A percentile compares a stretch with the other conserved stretches of the same genome.
Evolutionary conservation across 2,113 vertebrate genomes (phyloP).

Genomic region (Carassius gibelio): DNA sequence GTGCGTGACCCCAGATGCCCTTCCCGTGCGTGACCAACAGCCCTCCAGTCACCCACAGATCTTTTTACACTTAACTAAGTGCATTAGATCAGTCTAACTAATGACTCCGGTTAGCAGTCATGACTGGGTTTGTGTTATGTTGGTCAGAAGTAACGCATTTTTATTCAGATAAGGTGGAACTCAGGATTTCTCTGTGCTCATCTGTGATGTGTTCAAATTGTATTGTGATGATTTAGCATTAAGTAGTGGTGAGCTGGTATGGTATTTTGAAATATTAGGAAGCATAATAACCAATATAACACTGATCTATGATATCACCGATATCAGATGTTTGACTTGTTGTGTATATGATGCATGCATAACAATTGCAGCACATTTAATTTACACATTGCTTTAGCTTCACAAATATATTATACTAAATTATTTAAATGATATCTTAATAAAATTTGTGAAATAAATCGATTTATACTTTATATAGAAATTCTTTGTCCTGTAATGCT

Average conservation of each 20-base stretch:
- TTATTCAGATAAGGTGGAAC: not conserved
- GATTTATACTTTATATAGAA: not conserved
- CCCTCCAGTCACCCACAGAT: conserved; percentile 5
- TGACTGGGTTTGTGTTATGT: not conserved
- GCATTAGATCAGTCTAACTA: conserved; percentile 1
- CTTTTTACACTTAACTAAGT: not conserved
- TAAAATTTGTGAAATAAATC: too few relatives aligned
- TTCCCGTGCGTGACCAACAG: not conserved
- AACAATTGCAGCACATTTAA: too few relatives aligned
- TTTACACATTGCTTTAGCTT: too few relatives aligned
- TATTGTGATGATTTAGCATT: not conserved
- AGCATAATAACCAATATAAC: not conserved
- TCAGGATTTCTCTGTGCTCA: not conserved
- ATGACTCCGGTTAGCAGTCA: not conserved
- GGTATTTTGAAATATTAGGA: not conserved
- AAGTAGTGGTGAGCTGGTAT: not conserved
- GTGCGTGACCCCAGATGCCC: not conserved
- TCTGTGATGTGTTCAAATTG: not conserved
- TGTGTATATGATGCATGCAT: not conserved
- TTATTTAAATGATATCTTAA: too few relatives aligned
- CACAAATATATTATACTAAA: too few relatives aligned
- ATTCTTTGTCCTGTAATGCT: not conserved
- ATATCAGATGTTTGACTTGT: not conserved
- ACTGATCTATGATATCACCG: not conserved
- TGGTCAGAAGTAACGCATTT: not conserved